Evolutionary conservation across 2,888 invertebrate species (phyloP), one percentile per base, ranked within the genome.

Genomic region (Carpatolechia fugitivella): DNA sequence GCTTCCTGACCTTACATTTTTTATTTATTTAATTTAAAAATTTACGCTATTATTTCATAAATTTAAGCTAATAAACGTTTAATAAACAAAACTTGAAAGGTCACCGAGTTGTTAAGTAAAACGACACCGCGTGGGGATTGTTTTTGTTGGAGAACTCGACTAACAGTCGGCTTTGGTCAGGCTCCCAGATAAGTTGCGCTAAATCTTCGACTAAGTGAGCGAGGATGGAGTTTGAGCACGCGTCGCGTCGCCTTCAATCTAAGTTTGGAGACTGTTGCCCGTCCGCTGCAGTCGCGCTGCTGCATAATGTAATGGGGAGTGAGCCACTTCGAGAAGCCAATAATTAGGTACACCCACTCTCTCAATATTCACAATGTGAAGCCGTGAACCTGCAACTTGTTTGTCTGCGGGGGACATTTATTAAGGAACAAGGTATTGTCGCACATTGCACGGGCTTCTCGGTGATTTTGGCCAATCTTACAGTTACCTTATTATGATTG

Each of bases 181-280:
- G 38, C 50, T 52, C n/a, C 20, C 14, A 46, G 54, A 51, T 54
- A 84, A 85, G 76, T 85, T 81, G 76, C 66, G 75, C 78, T 85
- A 81, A 85, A 83, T 86, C 84, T 84, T 79, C 68, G 74, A 76
- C 72, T 80, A 78, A 82, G 84, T 75, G 78, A 79, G 71, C 69
- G 61, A 70, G 76, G 81, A 82, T 79, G 77, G 79, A 84, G 86
- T 85, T 87, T 76, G 80, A 82, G 85, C 85, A 89, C 86, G 85
- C 82, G 82, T 72, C 73, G 76, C 82, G 80, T 84, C 85, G 80
- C 75, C 83, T 85, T 85, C 87, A 89, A 90, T 90, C 86, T 90
- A 90, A 90, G 83, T 90, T 90, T 84, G 76, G 78, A 77, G 73
- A 72, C 69, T 63, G 76, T 70, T 70, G 78, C 77, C 80, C 82